These are phyloP conservation scores for Cantharis flavilabris DNA, from an alignment of 2,888 invertebrate genomes.

Conservation along the genomic window DNA sequence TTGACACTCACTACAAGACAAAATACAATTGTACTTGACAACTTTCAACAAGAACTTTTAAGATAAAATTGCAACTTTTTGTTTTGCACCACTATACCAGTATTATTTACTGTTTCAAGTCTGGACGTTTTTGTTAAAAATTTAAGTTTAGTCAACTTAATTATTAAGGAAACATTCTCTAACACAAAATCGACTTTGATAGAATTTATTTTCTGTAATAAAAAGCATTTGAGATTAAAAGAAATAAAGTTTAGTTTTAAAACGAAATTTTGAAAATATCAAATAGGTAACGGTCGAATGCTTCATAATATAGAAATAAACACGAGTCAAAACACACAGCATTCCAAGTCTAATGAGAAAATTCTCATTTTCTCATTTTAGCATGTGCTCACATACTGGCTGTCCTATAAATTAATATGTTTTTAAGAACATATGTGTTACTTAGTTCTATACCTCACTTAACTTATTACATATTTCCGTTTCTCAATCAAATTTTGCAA, in stretches of 20 bases:
- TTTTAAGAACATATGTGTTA: constrained; percentile 15
- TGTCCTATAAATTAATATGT: constrained; percentile 25
- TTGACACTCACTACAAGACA: constrained; percentile 24
- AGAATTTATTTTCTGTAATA: background rate
- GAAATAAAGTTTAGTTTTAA: background rate
- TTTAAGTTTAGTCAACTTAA: background rate
- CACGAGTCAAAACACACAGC: constrained; percentile 25
- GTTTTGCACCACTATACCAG: background rate
- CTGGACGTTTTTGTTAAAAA: background rate
- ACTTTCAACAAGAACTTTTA: constrained; percentile 9
- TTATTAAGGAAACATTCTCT: background rate
- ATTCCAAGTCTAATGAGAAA: constrained; percentile 29
- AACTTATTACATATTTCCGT: background rate
- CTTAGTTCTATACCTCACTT: background rate
- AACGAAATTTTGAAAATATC: background rate
- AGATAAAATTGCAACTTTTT: constrained; percentile 12
- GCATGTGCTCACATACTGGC: constrained; percentile 16
- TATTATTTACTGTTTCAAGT: background rate
- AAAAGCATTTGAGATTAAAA: background rate
- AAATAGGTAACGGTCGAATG: background rate
- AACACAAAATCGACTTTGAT: background rate
- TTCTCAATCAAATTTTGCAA: background rate
- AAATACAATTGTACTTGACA: constrained; percentile 21
- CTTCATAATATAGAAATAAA: constrained; percentile 17
- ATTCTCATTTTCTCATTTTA: constrained; percentile 16